phyloP scores from a whole-genome alignment of 2,888 invertebrate genomes.

The Calephelis perditalis region DNA sequence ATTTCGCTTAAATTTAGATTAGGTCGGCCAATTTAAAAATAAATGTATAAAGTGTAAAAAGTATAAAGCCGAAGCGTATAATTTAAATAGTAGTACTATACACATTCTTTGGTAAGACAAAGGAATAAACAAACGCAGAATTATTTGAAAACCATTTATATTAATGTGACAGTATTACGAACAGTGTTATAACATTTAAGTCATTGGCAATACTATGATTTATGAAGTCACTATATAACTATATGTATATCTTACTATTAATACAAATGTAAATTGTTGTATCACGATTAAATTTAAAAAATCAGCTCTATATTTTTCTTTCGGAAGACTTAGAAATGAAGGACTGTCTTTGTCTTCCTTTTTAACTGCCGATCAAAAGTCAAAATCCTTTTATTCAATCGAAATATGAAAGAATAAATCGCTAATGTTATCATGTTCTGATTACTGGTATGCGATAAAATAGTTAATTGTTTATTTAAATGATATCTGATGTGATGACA shows the following conservation, averaged over 20 bases:
- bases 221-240: slow-evolving; percentile 21
- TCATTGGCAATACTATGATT: slow-evolving; percentile 30
- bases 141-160: slow-evolving; percentile 71
- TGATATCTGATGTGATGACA: too few species aligned
- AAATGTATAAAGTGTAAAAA: too few species aligned
- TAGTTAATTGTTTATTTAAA: neutral
- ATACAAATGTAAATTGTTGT: slow-evolving; percentile 19
- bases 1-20: too few species aligned
- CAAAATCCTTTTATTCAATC: neutral
- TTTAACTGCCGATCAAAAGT: neutral
- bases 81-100: too few species aligned
- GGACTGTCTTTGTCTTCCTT: slow-evolving; percentile 23
- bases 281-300: slow-evolving; percentile 14
- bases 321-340: slow-evolving; percentile 57
- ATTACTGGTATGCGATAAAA: neutral
- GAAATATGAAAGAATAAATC: neutral
- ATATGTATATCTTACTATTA: slow-evolving; percentile 16
- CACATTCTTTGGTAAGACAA: too few species aligned
- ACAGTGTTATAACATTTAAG: slow-evolving; percentile 70
- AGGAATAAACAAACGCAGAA: slow-evolving; percentile 40
- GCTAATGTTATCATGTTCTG: neutral
- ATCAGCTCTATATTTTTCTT: slow-evolving; percentile 17
- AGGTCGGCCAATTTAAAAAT: too few species aligned
- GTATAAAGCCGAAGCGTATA: too few species aligned
- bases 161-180: slow-evolving; percentile 59